Evolutionary conservation across 2,888 invertebrate species (phyloP), one percentile per base, ranked within the genome.

Genomic region (Cerastoderma edule): DNA sequence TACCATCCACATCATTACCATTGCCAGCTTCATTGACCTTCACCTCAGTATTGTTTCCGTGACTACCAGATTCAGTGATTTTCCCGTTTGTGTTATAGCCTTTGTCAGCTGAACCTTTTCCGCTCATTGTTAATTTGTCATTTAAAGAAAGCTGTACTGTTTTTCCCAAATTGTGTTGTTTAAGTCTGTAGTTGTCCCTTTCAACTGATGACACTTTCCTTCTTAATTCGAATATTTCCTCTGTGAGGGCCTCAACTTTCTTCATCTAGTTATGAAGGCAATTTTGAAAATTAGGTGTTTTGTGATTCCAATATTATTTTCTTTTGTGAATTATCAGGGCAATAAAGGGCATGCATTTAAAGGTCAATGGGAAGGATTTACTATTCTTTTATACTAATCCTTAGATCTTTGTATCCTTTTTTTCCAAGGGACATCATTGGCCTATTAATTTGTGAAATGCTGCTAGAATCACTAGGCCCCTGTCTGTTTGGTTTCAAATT

Each of bases 191-290:
- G 63, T 78, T 81, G 53, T 87, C 86, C 48, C 72, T 68, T 54
- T 87, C 87, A 44, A 83, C 65, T 19, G 78, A 75, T 30, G 78
- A 70, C 24, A 82, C 46, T 67, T 77, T 83, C 24, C 82, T 78
- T 22, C 83, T 68, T 22, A 87, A 72, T 46, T 84, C 79, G 33
- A 83, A 78, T 8, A 83, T 66, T 68, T 87, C 87, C 57, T 85
- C 81, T 2, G 84, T 84, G 35, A 88, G 70, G n/a, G 80, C 72
- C 54, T 88, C 85, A 1, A 86, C 83, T 73, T 87, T 85, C 57
- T 83, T 83, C 75, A 81, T 80, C 83, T 83, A 73, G 35, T n/a
- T n/a, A 22, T 65, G 50, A 69, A 13, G n/a, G 22, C 24, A 54
- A 8, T 13, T 54, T 22, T 22, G 16, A 22, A 54, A 22, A 8